Base-by-base conservation (phyloP, 35 echinoderm and acorn worm species). In the Eucidaris tribuloides region DNA sequence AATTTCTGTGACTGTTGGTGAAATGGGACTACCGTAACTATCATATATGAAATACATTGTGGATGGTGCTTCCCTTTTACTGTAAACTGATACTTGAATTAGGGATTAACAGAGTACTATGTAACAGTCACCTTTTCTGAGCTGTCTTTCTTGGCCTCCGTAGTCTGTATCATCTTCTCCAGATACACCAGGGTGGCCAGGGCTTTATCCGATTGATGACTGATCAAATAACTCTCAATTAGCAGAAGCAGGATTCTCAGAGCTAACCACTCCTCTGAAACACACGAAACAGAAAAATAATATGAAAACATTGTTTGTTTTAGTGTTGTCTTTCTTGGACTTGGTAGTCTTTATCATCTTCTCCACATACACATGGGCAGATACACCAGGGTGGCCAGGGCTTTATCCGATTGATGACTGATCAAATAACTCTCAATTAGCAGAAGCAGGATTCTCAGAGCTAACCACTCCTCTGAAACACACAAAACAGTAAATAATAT, bases 351-450 rank as follows among this genome's bases (percentile, higher is more conserved):
- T 33, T 40, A 74, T 74, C 3, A 83, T 37, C 57, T 97, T 97
- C 85, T 97, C 94, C 24, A n/a, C n/a, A n/a, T n/a, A n/a, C n/a
- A n/a, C n/a, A n/a, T n/a, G n/a, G n/a, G n/a, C n/a, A 97, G 49
- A 74, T 97, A 97, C 54, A 39, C 74, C 17, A 97, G 64, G 23
- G 81, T 80, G 34, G 43, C 81, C 2, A 92, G 71, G 20, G 94
- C 94, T 30, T 88, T 88, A 35, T 97, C 94, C 13, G 94, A 81
- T 76, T 97, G 94, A 9, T 97, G 87, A 22, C 72, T 97, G 46
- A 90, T 70, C 31, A 97, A 65, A 61, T 86, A 92, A 18, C 84
- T 77, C 76, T 97, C 94, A 41, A 90, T 78, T 36, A 97, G 77
- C n/a, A 97, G 65, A 0, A 97, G 49, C 11, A 97, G 80, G 15